Evolutionary conservation across 2,888 invertebrate genomes (phyloP).

Genomic region (Drosophila austrosaltans): DNA sequence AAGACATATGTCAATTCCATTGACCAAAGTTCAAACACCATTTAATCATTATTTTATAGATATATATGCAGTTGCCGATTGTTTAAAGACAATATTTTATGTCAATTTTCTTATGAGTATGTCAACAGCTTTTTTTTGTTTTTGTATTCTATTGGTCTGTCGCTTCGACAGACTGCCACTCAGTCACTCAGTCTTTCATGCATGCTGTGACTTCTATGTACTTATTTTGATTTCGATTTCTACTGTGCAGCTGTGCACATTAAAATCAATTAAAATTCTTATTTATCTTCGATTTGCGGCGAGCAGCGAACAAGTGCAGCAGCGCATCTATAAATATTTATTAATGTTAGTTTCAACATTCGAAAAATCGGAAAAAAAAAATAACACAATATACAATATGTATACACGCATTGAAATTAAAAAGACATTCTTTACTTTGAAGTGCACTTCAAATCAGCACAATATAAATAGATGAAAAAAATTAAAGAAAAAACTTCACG

Average conservation of each 20-base stretch:
- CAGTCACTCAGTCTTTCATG: conserved; percentile 35
- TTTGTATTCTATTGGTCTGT: conserved; percentile 31
- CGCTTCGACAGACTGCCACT: conserved; percentile 33
- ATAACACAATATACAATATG: conserved; percentile 25
- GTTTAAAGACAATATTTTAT: conserved; percentile 65
- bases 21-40: conserved; percentile 42
- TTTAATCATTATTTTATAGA: conserved; percentile 52
- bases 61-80: conserved; percentile 42
- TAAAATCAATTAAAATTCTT: conserved; percentile 76
- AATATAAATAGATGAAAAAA: conserved; percentile 6
- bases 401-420: conserved; percentile 56
- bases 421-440: conserved; percentile 52
- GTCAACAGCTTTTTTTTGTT: conserved; percentile 63
- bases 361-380: conserved; percentile 18
- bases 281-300: conserved; percentile 66
- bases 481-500: background rate
- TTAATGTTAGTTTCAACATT: conserved; percentile 50
- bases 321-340: conserved; percentile 72
- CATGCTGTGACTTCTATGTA: conserved; percentile 17
- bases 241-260: conserved; percentile 72
- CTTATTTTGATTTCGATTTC: conserved; percentile 24
- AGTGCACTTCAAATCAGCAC: conserved; percentile 55
- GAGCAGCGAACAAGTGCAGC: conserved; percentile 66
- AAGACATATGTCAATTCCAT: conserved; percentile 9
- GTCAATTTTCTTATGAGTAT: conserved; percentile 62